Base-by-base conservation (phyloP, 2,113 vertebrate genomes). In the Holacanthus passer region DNA sequence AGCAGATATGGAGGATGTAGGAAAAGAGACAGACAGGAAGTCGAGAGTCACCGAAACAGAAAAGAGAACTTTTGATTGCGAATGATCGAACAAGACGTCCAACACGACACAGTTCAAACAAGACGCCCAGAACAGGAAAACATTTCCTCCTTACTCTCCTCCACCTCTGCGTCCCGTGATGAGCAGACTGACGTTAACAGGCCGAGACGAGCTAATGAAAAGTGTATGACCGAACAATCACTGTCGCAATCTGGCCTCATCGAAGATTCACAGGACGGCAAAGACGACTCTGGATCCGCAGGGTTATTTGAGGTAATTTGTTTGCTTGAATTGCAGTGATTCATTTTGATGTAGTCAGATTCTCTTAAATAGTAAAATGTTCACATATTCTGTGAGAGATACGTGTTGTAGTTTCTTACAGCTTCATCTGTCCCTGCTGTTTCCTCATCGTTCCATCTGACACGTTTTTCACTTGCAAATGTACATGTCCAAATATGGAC, bases 211-310 rank as follows among this genome's bases (percentile, higher is more conserved):
- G 17, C 66, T 77, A 1, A 73, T 73, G 68, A 48, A 63, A 63
- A 78, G 53, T 55, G 41, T 9, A 43, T 71, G 72, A 85, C 8
- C 13, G 60, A 53, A 62, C 45, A 53, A 55, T 47, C 43, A 16
- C 32, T 41, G 64, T 5, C 35, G 37, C 59, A 65, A 11, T 77
- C 59, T 66, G 67, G 43, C 69, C 63, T 79, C 69, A 37, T 79
- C 60, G 52, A 64, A 79, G 47, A 74, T 70, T 63, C 73, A 71
- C 52, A 43, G 48, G 24, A 43, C 4, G 29, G 17, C 24, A 8
- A 32, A 31, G 63, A 67, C 3, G 20, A 24, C 58, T 60, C 41
- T 12, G 27, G 47, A 37, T 35, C 41, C 1, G 5, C 62, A 1
- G 52, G 62, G 45, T 73, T 0, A 41, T 35, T 11, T 62, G 2